Base-by-base conservation (phyloP, 2,888 invertebrate genomes). In the Sesia apiformis region DNA sequence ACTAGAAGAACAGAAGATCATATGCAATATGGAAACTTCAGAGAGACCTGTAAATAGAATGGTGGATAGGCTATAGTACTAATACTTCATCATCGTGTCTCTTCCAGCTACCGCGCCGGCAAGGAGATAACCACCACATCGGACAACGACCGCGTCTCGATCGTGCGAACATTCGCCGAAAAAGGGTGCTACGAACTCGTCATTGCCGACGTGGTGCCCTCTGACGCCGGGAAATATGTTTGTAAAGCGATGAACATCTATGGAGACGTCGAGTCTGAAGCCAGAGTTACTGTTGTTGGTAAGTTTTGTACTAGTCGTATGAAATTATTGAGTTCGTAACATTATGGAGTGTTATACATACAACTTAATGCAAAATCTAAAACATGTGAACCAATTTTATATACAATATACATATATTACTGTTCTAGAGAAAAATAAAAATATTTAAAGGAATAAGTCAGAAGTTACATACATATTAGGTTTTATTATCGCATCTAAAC, bases 171-270 rank as follows among this genome's bases (percentile, higher is more conserved):
- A 4, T 94, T 94, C 62, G 93, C 95, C 1, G 95, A 95, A 54
- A 92, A 91, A 58, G 97, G 97, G 53, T 96, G 94, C 76, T 97
- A 97, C 80, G 97, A 97, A 75, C 80, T 98, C 54, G 93, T 96
- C 38, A 96, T 98, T 62, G 92, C 94, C 0, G 94, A 95, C 65
- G 97, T 97, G 0, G 92, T 91, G 58, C 91, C 91, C 2, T 75
- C 87, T 1, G 98, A 98, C 79, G 95, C 95, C 3, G 97, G 97
- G 2, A 81, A 84, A 40, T 99, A 98, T 87, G 93, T 94, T 58
- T 97, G 97, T 79, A 92, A 92, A 39, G 97, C 97, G 8, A 91
- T 90, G 55, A 98, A 98, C 78, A 93, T 93, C 63, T 94, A 92
- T 68, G 97, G 97, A 0, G 94, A 96, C 60, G 92, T 92, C 4